These are phyloP conservation scores for Drosophila paranaensis DNA, from an alignment of 2,888 invertebrate genomes.

Conservation along the genomic window DNA sequence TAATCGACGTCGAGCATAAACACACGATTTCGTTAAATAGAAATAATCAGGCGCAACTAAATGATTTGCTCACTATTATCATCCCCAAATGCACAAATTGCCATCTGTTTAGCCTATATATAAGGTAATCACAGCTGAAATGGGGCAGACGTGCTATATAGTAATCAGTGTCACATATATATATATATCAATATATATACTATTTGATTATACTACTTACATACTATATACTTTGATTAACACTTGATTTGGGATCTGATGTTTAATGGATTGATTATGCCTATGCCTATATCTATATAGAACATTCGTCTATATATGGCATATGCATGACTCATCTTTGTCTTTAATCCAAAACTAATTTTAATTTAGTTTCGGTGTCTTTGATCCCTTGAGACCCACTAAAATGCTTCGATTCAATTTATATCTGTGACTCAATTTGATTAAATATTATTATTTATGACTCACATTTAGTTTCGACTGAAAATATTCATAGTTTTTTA, in stretches of 20 bases:
- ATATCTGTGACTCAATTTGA: not conserved
- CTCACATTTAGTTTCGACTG: not conserved
- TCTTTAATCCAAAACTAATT: not conserved
- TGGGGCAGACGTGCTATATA: conserved; percentile 1
- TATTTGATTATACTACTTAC: not conserved
- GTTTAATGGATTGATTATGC: too few species aligned
- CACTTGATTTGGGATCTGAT: not conserved
- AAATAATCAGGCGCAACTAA: conserved; percentile 5
- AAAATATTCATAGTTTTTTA: not conserved
- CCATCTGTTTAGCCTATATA: conserved; percentile 1
- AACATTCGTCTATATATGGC: too few species aligned
- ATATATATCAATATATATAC: not conserved
- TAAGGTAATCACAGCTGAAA: not conserved
- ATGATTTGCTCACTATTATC: conserved; percentile 4
- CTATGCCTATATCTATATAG: too few species aligned
- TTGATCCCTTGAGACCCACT: not conserved
- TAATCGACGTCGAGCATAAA: conserved; percentile 1
- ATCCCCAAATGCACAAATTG: not conserved
- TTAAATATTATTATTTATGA: not conserved
- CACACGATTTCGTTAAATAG: not conserved
- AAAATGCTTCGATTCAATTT: conserved; percentile 1
- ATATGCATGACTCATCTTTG: not conserved
- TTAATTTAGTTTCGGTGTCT: not conserved
- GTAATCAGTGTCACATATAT: not conserved
- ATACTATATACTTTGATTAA: not conserved